Evolutionary conservation across 2,113 vertebrate species (phyloP).

Genomic region (Asarcornis scutulata): DNA sequence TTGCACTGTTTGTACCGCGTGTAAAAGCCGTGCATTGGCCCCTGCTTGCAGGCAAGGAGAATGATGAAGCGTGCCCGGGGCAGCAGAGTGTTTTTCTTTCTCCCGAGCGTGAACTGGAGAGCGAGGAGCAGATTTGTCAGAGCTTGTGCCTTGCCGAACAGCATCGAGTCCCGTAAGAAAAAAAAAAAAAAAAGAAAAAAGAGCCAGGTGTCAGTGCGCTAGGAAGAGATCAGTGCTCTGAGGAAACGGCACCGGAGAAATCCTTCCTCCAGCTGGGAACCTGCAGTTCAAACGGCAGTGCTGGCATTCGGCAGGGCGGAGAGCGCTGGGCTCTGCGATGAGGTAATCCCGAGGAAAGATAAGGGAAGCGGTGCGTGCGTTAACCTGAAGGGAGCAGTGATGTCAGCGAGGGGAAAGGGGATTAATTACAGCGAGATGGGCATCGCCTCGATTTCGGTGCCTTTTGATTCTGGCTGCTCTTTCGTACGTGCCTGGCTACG

Average conservation of each 20-base stretch:
- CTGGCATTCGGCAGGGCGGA: background rate
- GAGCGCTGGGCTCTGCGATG: background rate
- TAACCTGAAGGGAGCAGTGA: constrained; percentile 26
- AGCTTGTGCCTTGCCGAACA: background rate
- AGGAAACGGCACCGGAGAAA: background rate
- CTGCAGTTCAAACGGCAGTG: background rate
- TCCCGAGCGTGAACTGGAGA: background rate
- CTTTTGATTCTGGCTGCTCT: accelerated
- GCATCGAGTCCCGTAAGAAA: background rate
- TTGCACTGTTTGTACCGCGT: accelerated
- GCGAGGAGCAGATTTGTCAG: background rate
- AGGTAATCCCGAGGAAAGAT: constrained; percentile 40
- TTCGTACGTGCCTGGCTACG: background rate
- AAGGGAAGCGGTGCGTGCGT: constrained; percentile 20
- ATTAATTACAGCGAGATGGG: background rate
- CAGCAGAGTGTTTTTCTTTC: accelerated
- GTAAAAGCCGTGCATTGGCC: accelerated
- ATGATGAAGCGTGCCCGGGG: background rate
- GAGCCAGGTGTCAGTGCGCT: background rate
- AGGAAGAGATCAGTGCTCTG: background rate
- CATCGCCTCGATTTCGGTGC: background rate
- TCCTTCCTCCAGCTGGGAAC: constrained; percentile 23
- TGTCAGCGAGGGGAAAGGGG: background rate
- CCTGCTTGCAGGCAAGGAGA: background rate
- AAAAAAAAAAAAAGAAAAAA: background rate